Percentiles rank a stretch among this genome's conserved stretches.
Evolutionary conservation across 2,888 invertebrate species (phyloP).

Genomic region (Megastigmus dorsalis): DNA sequence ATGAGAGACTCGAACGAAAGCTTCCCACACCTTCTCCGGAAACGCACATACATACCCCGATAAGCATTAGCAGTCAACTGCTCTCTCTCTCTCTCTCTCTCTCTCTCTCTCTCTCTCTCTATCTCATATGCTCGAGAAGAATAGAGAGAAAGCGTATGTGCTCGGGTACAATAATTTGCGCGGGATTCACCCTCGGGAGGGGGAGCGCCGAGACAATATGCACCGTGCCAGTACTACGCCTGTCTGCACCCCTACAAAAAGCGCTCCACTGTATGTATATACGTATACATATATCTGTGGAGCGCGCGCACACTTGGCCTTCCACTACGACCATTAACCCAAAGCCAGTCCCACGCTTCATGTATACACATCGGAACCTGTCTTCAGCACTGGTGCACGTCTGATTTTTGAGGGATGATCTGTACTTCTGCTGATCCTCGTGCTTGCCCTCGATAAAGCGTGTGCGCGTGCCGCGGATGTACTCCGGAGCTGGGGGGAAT

Average conservation of each 20-base stretch:
- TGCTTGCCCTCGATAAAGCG: conserved; percentile 37
- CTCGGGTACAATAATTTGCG: conserved; percentile 37
- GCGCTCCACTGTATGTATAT: neutral
- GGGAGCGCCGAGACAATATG: conserved; percentile 65
- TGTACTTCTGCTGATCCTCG: conserved; percentile 3
- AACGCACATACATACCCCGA: no score
- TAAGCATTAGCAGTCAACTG: no score
- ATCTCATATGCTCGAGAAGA: no score
- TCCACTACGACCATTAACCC: conserved; percentile 48
- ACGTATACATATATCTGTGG: no score
- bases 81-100: neutral
- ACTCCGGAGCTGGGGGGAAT: neutral
- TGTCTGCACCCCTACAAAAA: neutral
- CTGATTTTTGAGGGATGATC: conserved; percentile 50
- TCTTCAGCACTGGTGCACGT: conserved; percentile 64
- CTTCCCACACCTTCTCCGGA: no score
- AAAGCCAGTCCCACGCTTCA: conserved; percentile 68
- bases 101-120: no score
- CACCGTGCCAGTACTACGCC: conserved; percentile 66
- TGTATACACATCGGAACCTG: conserved; percentile 66
- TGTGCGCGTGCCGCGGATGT: neutral
- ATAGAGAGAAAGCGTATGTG: neutral
- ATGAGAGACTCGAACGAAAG: no score
- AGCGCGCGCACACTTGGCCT: neutral
- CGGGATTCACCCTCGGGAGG: conserved; percentile 7